These are phyloP conservation scores for Pipistrellus pipistrellus DNA, from an alignment of 2,797 vertebrate genomes.

Conservation along the genomic window DNA sequence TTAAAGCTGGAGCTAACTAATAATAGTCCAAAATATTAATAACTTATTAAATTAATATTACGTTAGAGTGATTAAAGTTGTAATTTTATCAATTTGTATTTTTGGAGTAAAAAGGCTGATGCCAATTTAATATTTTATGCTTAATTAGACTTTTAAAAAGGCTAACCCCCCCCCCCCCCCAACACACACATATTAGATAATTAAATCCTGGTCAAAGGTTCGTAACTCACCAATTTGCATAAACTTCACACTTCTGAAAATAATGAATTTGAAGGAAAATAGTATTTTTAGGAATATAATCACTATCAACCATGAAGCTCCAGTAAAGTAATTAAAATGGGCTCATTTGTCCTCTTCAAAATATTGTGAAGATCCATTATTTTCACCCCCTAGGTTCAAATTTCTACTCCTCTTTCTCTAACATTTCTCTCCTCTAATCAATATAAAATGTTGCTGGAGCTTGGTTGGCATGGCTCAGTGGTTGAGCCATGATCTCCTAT, in stretches of 20 bases:
- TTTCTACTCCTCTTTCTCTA: neutral
- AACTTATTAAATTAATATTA: conserved; percentile 48
- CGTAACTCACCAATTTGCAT: neutral
- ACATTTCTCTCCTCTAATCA: conserved; percentile 46
- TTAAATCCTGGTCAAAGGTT: conserved; percentile 58
- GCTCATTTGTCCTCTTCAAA: conserved; percentile 26
- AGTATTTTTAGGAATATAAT: conserved; percentile 14
- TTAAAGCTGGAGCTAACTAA: conserved; percentile 18
- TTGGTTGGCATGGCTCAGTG: too few relatives aligned
- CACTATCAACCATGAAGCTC: neutral
- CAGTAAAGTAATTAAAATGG: neutral
- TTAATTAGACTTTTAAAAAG: neutral
- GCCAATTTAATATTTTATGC: conserved; percentile 7
- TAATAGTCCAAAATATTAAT: conserved; percentile 50
- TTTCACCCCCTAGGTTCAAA: conserved; percentile 15
- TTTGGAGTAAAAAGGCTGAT: neutral
- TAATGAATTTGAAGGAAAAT: neutral
- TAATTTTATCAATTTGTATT: conserved; percentile 55
- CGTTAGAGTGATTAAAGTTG: conserved; percentile 63
- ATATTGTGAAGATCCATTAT: conserved; percentile 1
- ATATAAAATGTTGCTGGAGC: conserved; percentile 17
- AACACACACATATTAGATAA: neutral
- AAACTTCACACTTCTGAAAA: conserved; percentile 20
- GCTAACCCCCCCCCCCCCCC: too few relatives aligned
- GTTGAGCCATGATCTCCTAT: too few relatives aligned